phyloP scores from a whole-genome alignment of 2,888 invertebrate genomes.

The Syrista parreyssii region DNA sequence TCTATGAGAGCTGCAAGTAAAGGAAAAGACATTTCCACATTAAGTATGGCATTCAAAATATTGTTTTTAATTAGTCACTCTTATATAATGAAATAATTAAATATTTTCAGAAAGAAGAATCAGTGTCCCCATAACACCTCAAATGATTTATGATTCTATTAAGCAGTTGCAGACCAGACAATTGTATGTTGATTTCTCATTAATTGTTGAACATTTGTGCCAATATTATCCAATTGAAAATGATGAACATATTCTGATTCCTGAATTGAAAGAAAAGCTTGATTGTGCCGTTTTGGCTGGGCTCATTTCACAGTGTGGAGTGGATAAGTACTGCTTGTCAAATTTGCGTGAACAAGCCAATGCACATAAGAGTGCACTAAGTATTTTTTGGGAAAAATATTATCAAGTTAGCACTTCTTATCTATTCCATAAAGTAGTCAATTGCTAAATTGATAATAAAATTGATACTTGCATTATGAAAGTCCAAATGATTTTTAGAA shows the following conservation, averaged over 20 bases:
- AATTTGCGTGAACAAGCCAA: slow-evolving; percentile 1
- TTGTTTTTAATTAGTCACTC: background rate
- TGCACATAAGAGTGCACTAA: background rate
- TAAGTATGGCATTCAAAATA: background rate
- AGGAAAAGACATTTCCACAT: background rate
- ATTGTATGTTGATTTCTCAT: background rate
- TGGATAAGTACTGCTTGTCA: background rate
- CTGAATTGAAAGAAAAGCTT: background rate
- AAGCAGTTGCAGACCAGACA: background rate
- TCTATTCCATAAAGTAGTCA: background rate
- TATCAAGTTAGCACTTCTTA: background rate
- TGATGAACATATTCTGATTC: background rate
- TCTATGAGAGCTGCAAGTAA: background rate
- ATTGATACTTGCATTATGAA: background rate
- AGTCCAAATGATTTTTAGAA: background rate
- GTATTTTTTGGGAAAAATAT: slow-evolving; percentile 4
- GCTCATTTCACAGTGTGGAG: background rate
- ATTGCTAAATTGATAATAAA: background rate
- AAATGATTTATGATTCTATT: slow-evolving; percentile 1
- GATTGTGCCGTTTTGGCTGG: background rate
- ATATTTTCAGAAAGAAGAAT: background rate
- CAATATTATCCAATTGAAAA: background rate
- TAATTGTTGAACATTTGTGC: background rate
- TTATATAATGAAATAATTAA: background rate
- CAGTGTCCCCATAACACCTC: background rate